Evolutionary conservation across 2,797 vertebrate species (phyloP), one percentile per base, ranked within the genome.

Genomic region (Microhierax caerulescens): DNA sequence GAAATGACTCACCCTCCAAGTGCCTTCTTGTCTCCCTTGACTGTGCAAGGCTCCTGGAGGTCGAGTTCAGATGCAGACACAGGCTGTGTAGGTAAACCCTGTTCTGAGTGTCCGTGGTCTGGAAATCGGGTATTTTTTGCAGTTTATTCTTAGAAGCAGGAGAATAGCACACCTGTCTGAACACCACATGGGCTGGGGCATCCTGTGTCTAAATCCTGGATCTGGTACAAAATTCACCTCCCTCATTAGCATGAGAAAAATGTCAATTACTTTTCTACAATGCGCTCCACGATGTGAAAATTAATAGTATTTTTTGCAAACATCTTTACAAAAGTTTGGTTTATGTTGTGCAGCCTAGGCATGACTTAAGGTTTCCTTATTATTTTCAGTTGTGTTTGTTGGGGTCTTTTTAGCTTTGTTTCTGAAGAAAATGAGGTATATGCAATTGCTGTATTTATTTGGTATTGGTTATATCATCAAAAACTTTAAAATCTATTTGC

Each of bases 1-100:
- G 86, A 57, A 74, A 90, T 95, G 91, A 95, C 86, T 97, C 96
- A 95, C 21, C 41, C 61, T 74, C 84, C 75, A 25, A 83, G 84
- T 41, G 47, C 79, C 47, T 93, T 82, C 80, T 80, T 69, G 45
- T 48, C 22, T 85, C 30, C 30, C 57, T 77, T 1, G 0, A 0
- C 72, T 65, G 39, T 69, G 30, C 74, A 43, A 72, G 30, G 36
- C 77, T 97, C 86, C 86, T 64, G 68, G n/a, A 74, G 64, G 56
- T 28, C n/a, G 74, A 88, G 65, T 61, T 93, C 76, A 75, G 57
- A 47, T 53, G 68, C 68, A 96, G 92, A 30, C 32, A 34, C 21
- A 8, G 25, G 48, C 68, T 95, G 88, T 7, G 2, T 11, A 83
- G 84, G 63, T 74, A 68, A 87, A 41, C 32, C 30, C 30, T 54